Evolutionary conservation across 2,888 invertebrate species (phyloP), one percentile per base, ranked within the genome.

Genomic region (Physocephala rufipes): DNA sequence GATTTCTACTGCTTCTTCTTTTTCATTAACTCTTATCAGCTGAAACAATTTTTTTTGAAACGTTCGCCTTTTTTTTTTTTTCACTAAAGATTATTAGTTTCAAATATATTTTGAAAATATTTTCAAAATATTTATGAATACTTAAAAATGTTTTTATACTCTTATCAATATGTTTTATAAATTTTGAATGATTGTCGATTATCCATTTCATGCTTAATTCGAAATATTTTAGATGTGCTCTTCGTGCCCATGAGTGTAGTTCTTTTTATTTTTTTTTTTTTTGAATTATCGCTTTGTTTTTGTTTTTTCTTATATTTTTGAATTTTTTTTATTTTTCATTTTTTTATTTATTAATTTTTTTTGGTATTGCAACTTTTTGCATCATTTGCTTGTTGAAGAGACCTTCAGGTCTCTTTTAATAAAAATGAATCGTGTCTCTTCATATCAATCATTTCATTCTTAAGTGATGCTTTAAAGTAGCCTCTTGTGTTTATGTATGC

Each of bases 401-500:
- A 28, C 13, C 58, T 24, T 58, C 58, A 28, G 26, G 26, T 58
- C 58, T 24, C 28, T 58, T n/a, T n/a, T 15, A 58, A 24, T 55
- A 21, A 19, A 4, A 21, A 19, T 55, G 21, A 12, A 55, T 24
- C 9, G 13, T 24, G 58, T 21, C 58, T 58, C n/a, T 49, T 58
- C 26, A 26, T 58, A 9, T 58, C 58, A 15, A 28, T 53, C 53
- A 9, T 58, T 26, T 58, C 58, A 24, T 58, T 28, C 58, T 58
- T 58, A 58, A 58, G 58, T 58, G 58, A 58, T 58, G 21, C 58
- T 58, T 58, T 58, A 58, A n/a, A n/a, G n/a, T n/a, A n/a, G n/a
- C n/a, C n/a, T n/a, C n/a, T n/a, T n/a, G n/a, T n/a, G n/a, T n/a
- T n/a, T n/a, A n/a, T n/a, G n/a, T n/a, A n/a, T 58, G 24, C 1